Conservation (phyloP, 2,113 vertebrate species). For the Salvator merianae region DNA sequence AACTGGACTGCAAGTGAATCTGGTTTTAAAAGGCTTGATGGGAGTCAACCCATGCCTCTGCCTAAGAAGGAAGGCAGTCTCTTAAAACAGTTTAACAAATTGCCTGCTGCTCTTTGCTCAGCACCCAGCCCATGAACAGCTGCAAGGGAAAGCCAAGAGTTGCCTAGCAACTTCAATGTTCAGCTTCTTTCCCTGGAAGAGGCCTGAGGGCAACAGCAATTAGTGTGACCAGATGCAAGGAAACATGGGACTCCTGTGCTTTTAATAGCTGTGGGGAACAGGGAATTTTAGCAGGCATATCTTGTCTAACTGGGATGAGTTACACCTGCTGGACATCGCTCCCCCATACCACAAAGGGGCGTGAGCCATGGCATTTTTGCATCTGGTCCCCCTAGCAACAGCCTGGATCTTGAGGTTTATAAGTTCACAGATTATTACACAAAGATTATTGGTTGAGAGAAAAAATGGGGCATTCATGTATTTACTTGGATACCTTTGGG, state of each 20-base stretch:
- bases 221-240: conserved; percentile 30
- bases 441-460: not conserved
- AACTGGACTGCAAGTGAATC: not conserved
- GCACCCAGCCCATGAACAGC: conserved; percentile 6
- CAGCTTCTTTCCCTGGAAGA: conserved; percentile 23
- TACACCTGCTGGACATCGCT: not conserved
- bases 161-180: conserved; percentile 30
- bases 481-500: not conserved
- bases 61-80: not conserved
- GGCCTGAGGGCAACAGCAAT: conserved; percentile 32
- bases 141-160: conserved; percentile 16
- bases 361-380: not conserved
- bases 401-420: not conserved
- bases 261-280: not conserved
- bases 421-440: not conserved
- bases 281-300: conserved; percentile 3
- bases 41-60: not conserved
- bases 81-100: conserved; percentile 13
- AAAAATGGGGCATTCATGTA: not conserved
- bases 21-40: not conserved
- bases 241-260: conserved; percentile 11
- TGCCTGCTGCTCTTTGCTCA: conserved; percentile 1
- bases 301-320: not conserved
- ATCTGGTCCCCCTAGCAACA: not conserved
- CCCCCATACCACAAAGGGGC: not conserved